A percentile compares a stretch with the other conserved stretches of the same genome.
These are phyloP conservation scores for Stenodema calcarata DNA, from an alignment of 2,888 invertebrate species.

Conservation along the genomic window DNA sequence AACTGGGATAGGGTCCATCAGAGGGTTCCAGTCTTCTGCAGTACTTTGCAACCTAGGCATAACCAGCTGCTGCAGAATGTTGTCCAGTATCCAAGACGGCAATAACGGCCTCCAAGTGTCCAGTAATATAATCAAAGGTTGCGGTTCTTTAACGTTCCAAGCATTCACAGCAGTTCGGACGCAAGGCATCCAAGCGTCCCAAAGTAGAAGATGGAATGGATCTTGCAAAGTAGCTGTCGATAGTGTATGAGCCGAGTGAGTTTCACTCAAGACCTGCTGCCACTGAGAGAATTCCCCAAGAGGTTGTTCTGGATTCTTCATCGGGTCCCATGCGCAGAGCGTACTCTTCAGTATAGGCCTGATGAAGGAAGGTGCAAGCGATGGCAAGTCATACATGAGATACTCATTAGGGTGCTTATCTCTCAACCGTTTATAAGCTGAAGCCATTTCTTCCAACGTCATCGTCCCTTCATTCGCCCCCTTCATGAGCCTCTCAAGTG, in stretches of 20 bases:
- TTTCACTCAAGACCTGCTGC: slow-evolving; percentile 68
- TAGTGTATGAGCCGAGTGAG: slow-evolving; percentile 53
- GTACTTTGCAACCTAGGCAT: slow-evolving; percentile 76
- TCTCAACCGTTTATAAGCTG: slow-evolving; percentile 67
- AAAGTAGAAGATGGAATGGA: slow-evolving; percentile 83
- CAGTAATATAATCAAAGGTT: slow-evolving; percentile 78
- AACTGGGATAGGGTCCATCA: slow-evolving; percentile 92
- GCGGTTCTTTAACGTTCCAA: slow-evolving; percentile 65
- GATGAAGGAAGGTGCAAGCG: slow-evolving; percentile 83
- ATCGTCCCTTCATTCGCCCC: slow-evolving; percentile 55
- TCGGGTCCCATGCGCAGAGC: slow-evolving; percentile 80
- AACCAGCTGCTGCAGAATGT: slow-evolving; percentile 81
- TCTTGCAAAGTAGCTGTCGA: slow-evolving; percentile 65
- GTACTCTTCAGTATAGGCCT: slow-evolving; percentile 81
- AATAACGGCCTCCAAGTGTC: slow-evolving; percentile 81
- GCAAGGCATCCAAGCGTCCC: slow-evolving; percentile 91
- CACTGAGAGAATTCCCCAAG: slow-evolving; percentile 73
- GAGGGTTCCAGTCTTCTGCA: slow-evolving; percentile 92
- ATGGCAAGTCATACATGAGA: slow-evolving; percentile 81
- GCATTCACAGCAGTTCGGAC: slow-evolving; percentile 72
- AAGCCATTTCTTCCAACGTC: slow-evolving; percentile 68
- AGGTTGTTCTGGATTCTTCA: slow-evolving; percentile 72
- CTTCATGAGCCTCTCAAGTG: slow-evolving; percentile 68
- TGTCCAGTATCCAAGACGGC: slow-evolving; percentile 83
- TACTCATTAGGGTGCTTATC: slow-evolving; percentile 77